Conservation (phyloP, 2,888 invertebrate genomes). For the Stenichneumon culpator region DNA sequence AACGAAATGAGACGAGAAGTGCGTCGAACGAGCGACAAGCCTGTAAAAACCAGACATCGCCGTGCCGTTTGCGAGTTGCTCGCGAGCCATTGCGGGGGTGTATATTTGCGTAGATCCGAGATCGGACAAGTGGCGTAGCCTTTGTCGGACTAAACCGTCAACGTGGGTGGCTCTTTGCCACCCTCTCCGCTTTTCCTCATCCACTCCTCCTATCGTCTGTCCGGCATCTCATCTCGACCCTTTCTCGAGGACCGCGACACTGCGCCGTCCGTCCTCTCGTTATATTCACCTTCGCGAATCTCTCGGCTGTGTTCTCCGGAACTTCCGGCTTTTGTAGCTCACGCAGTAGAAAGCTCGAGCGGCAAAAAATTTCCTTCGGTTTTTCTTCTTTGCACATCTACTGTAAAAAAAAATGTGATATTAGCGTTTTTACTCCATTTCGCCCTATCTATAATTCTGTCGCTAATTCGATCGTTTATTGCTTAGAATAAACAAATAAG, state of each 20-base stretch:
- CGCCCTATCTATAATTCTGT: too few relatives aligned
- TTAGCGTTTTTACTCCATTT: too few relatives aligned
- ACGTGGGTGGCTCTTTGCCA: slow-evolving; percentile 77
- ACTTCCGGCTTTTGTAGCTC: slow-evolving; percentile 36
- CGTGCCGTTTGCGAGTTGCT: slow-evolving; percentile 41
- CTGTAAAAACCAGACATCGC: slow-evolving; percentile 57
- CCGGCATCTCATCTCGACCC: slow-evolving; percentile 53
- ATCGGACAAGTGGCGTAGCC: slow-evolving; percentile 82
- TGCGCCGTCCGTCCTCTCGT: slow-evolving; percentile 38
- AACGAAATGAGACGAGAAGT: slow-evolving; percentile 12
- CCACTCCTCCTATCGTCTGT: slow-evolving; percentile 64
- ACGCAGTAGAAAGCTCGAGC: background rate
- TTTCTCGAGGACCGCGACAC: slow-evolving; percentile 60
- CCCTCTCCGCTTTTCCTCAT: slow-evolving; percentile 51
- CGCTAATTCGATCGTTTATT: too few relatives aligned
- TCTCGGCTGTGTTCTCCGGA: slow-evolving; percentile 20
- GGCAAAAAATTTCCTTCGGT: too few relatives aligned
- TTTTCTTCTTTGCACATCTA: too few relatives aligned
- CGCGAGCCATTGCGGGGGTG: slow-evolving; percentile 73
- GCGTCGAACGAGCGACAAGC: slow-evolving; percentile 16
- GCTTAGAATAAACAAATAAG: too few relatives aligned
- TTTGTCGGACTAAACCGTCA: slow-evolving; percentile 78
- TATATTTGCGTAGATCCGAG: slow-evolving; percentile 83
- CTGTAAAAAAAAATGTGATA: too few relatives aligned
- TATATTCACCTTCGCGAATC: slow-evolving; percentile 61